phyloP scores from a whole-genome alignment of 2,888 invertebrate genomes.

The Ornithoptera alexandrae region DNA sequence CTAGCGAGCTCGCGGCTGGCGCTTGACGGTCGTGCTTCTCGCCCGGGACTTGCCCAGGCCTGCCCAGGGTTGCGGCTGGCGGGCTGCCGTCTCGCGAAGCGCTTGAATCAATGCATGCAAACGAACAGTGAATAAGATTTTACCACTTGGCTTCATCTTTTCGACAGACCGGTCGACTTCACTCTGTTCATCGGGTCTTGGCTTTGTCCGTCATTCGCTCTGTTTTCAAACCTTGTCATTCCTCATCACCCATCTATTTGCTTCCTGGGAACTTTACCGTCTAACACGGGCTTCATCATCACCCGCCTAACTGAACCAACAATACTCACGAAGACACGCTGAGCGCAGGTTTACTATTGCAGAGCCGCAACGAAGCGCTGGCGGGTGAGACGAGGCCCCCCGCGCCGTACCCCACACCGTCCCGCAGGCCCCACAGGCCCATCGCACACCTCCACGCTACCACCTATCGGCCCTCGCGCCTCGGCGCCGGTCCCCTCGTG shows the following conservation, averaged over 20 bases:
- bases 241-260: conserved; percentile 22
- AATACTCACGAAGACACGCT: conserved; percentile 41
- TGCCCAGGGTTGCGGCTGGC: background rate
- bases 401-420: conserved; percentile 32
- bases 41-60: background rate
- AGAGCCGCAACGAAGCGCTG: conserved; percentile 75
- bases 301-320: conserved; percentile 36
- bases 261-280: conserved; percentile 1
- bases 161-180: background rate
- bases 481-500: conserved; percentile 53
- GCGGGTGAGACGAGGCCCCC: conserved; percentile 39
- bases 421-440: conserved; percentile 39
- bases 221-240: conserved; percentile 1
- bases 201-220: background rate
- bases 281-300: conserved; percentile 10
- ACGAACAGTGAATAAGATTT: too few species aligned
- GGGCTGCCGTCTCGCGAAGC: background rate
- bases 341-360: conserved; percentile 74
- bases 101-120: too few species aligned
- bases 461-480: conserved; percentile 60
- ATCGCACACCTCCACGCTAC: conserved; percentile 57
- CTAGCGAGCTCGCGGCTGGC: background rate
- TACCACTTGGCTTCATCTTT: too few species aligned
- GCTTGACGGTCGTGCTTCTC: too few species aligned
- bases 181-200: background rate